Conservation (phyloP, 1,140 invertebrate species). For the Pseudomyrmex flavicornis region DNA sequence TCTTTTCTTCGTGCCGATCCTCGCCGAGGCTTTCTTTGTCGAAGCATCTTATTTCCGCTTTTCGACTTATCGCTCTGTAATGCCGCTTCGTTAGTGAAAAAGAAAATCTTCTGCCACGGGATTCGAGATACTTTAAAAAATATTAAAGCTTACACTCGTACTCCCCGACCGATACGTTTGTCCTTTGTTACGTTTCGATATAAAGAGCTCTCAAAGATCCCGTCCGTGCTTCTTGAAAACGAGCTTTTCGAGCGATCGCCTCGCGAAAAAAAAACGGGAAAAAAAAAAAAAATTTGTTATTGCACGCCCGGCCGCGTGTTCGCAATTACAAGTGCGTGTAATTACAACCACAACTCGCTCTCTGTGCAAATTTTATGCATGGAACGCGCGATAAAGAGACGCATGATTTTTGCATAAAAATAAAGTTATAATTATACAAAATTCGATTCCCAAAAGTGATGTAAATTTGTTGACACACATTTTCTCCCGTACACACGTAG, state of each 20-base stretch:
- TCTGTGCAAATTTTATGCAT: not conserved
- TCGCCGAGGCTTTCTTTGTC: constrained; percentile 21
- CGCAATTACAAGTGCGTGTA: constrained; percentile 2
- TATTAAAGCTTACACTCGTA: constrained; percentile 63
- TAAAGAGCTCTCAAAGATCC: constrained; percentile 57
- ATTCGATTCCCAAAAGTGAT: constrained; percentile 25
- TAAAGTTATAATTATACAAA: constrained; percentile 47
- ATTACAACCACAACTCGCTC: not conserved
- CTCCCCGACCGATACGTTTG: constrained; percentile 52
- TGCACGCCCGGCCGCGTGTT: constrained; percentile 6
- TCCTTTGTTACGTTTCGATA: constrained; percentile 63
- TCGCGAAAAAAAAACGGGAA: not conserved
- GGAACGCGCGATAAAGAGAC: not conserved
- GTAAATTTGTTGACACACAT: constrained; percentile 31
- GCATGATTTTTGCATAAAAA: constrained; percentile 29
- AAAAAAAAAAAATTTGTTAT: constrained; percentile 22
- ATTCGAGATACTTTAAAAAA: constrained; percentile 71
- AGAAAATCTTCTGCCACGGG: constrained; percentile 63
- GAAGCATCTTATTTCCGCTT: constrained; percentile 63
- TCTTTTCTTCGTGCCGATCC: constrained; percentile 25
- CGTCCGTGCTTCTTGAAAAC: not conserved
- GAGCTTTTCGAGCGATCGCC: not conserved
- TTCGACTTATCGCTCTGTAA: constrained; percentile 61
- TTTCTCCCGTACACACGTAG: not conserved
- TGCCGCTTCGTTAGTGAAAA: constrained; percentile 72